Conservation (phyloP, 2,797 vertebrate genomes). For the Rallus crepitans region DNA sequence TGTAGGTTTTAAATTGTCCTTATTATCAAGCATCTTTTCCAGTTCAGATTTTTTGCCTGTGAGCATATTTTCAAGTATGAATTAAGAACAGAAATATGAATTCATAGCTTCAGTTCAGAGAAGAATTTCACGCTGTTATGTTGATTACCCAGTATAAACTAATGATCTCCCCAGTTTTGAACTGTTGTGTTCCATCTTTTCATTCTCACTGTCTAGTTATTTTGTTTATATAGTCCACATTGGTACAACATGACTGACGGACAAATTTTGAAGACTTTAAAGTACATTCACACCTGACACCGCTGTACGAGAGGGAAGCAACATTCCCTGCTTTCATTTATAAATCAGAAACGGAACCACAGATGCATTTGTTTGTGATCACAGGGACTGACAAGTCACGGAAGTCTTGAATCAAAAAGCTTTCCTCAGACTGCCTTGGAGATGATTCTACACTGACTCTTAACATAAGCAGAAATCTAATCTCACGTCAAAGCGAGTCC, state of each 20-base stretch:
- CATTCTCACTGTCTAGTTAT: background rate
- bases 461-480: background rate
- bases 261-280: background rate
- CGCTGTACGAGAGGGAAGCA: background rate
- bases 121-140: background rate
- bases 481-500: background rate
- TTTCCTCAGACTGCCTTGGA: background rate
- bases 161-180: background rate
- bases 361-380: background rate
- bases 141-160: background rate
- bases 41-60: background rate
- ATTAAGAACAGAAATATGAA: background rate
- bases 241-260: background rate
- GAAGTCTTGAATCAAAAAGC: background rate
- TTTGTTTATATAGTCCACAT: background rate
- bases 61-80: background rate
- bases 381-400: background rate
- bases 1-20: conserved; percentile 16
- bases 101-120: background rate
- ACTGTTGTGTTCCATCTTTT: background rate
- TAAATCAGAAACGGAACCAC: background rate
- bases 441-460: background rate
- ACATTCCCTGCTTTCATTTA: background rate
- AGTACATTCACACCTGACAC: background rate
- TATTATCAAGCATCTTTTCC: background rate